Evolutionary conservation across 2,888 invertebrate species (phyloP).

Genomic region (Yponomeuta sedellus): DNA sequence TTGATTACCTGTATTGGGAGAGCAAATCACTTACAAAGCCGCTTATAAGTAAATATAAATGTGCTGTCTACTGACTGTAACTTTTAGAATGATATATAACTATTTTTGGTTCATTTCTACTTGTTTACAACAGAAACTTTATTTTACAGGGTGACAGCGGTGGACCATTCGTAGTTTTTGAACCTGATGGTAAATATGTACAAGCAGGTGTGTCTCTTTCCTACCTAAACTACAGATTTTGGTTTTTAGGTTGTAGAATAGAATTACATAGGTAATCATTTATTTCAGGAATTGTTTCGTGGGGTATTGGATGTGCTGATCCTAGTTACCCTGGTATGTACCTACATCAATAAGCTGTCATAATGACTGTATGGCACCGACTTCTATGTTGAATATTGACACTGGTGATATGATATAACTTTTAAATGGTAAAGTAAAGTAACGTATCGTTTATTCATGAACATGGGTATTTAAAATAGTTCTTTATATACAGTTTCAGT

Average conservation of each 20-base stretch:
- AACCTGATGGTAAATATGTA: conserved; percentile 72
- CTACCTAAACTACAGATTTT: too few relatives aligned
- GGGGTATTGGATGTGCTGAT: conserved; percentile 80
- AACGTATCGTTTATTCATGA: too few relatives aligned
- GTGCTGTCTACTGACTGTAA: too few relatives aligned
- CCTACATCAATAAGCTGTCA: background rate
- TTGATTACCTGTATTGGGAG: too few relatives aligned
- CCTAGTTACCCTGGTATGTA: conserved; percentile 69
- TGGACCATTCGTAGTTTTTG: conserved; percentile 75
- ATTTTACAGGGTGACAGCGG: conserved; percentile 80
- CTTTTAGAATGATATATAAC: background rate
- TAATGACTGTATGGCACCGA: too few relatives aligned
- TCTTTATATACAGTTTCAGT: too few relatives aligned
- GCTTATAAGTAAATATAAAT: too few relatives aligned
- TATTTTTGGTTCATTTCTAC: background rate
- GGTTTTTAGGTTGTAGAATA: background rate
- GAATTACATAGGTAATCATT: conserved; percentile 18
- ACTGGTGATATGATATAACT: too few relatives aligned
- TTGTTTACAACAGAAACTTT: too few relatives aligned
- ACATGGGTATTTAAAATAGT: too few relatives aligned
- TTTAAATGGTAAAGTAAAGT: too few relatives aligned
- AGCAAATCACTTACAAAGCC: background rate
- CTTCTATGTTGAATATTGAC: too few relatives aligned
- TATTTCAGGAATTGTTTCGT: conserved; percentile 78
- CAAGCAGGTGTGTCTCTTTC: conserved; percentile 68